These are phyloP conservation scores for Aphis craccivora DNA, from an alignment of 1,140 invertebrate species.

Conservation along the genomic window DNA sequence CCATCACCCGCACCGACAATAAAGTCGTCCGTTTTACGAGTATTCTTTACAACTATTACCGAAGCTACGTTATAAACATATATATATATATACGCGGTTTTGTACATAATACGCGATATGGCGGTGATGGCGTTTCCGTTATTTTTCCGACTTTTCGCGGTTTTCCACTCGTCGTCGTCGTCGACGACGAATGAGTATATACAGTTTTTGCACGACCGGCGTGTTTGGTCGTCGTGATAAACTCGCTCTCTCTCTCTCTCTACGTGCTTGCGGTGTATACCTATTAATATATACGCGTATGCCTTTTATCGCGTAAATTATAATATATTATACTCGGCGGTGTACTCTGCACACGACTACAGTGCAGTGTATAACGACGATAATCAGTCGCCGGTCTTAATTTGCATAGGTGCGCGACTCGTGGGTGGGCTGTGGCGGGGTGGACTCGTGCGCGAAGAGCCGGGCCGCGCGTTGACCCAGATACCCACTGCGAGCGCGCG, in stretches of 20 bases:
- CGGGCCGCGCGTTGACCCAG: slow-evolving; percentile 37
- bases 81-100: too few relatives aligned
- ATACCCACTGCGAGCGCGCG: neutral
- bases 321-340: too few relatives aligned
- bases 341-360: neutral
- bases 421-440: neutral
- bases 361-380: neutral
- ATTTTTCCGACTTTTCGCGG: neutral
- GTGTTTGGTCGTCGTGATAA: neutral
- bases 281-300: too few relatives aligned
- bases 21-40: neutral
- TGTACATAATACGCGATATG: too few relatives aligned
- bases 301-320: too few relatives aligned
- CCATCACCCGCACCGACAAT: neutral
- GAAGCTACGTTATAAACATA: too few relatives aligned
- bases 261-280: too few relatives aligned
- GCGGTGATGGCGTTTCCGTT: neutral
- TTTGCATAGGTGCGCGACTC: neutral
- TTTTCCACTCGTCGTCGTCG: neutral
- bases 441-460: neutral
- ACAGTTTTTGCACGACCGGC: too few relatives aligned
- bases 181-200: neutral
- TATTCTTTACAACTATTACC: neutral
- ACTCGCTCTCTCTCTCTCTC: too few relatives aligned
- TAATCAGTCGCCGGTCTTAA: neutral